Evolutionary conservation across 53 echinoderm and acorn worm species (phyloP), one percentile per base, ranked within the genome.

Genomic region (Holothuria scabra): DNA sequence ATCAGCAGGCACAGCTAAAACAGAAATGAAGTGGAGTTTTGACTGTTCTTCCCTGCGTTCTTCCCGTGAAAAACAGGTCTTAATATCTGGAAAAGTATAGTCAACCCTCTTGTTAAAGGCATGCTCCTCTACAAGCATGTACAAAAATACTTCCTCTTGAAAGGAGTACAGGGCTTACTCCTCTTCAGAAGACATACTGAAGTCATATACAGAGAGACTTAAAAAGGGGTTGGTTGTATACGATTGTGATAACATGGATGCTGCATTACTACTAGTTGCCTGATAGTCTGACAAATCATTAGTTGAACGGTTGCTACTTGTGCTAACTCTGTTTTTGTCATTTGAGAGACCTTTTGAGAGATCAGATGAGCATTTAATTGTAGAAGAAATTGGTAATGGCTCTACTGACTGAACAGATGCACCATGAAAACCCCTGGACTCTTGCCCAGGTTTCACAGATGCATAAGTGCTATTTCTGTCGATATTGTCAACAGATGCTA

Each of bases 401-500:
- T 48, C 48, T 8, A 13, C 48, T 48, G 48, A 48, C 48, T 48
- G 48, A 3, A 48, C 14, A 48, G 61, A 81, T 0, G 81, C 38
- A 20, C 63, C 81, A 63, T 62, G 81, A 61, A 80, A 61, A 20
- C 81, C 62, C 31, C 37, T 81, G 2, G 18, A 31, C 32, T 13
- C 38, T 21, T 81, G 62, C n/a, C 37, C 60, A 19, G 38, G 22
- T 33, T 1, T 81, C 4, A 81, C 64, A 81, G 81, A 34, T 60
- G 64, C 81, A 81, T 60, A 81, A 12, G 70, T 24, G 10, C 55
- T 30, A 55, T 49, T 67, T 28, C 55, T 81, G 38, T 81, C 81
- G 1, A 81, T 81, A 23, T 62, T 81, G 18, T 87, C 87, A 6
- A 81, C 66, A 23, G 87, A 87, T 38, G 80, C 66, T 4, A 87